A percentile compares a stretch with the other conserved stretches of the same genome.
phyloP scores from a whole-genome alignment of 1,140 invertebrate genomes.

The Ceratosolen solmsi region DNA sequence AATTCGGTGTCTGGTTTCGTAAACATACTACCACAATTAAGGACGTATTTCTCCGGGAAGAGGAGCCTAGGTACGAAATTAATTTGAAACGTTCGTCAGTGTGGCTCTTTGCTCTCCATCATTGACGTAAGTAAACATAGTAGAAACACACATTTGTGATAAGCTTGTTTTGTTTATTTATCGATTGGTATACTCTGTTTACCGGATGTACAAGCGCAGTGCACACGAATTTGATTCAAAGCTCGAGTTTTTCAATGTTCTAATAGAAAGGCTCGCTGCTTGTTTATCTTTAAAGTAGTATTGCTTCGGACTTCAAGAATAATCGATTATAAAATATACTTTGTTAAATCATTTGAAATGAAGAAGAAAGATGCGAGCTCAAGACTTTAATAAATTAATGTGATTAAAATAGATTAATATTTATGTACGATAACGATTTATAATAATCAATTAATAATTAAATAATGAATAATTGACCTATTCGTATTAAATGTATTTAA shows the following conservation, averaged over 20 bases:
- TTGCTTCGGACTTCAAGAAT: not conserved
- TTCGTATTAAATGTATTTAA: too few species aligned
- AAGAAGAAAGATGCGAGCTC: too few species aligned
- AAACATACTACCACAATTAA: not conserved
- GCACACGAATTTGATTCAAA: not conserved
- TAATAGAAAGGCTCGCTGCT: not conserved
- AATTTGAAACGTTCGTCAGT: not conserved
- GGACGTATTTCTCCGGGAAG: not conserved
- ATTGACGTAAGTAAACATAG: too few species aligned
- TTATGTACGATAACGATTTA: too few species aligned
- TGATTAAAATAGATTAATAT: too few species aligned
- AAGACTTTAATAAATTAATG: too few species aligned
- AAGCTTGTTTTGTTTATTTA: constrained; percentile 4
- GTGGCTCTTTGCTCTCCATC: too few species aligned
- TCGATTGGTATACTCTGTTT: not conserved
- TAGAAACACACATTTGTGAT: not conserved
- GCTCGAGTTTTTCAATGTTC: not conserved
- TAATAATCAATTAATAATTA: too few species aligned
- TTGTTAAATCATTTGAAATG: too few species aligned
- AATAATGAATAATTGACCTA: too few species aligned
- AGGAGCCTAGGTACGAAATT: not conserved
- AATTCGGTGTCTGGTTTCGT: not conserved
- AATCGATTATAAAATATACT: too few species aligned
- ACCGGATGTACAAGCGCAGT: not conserved
- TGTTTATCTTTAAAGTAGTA: not conserved